These are phyloP conservation scores for Pangasius mekongensis DNA, from an alignment of 2,797 vertebrate genomes.

Conservation along the genomic window DNA sequence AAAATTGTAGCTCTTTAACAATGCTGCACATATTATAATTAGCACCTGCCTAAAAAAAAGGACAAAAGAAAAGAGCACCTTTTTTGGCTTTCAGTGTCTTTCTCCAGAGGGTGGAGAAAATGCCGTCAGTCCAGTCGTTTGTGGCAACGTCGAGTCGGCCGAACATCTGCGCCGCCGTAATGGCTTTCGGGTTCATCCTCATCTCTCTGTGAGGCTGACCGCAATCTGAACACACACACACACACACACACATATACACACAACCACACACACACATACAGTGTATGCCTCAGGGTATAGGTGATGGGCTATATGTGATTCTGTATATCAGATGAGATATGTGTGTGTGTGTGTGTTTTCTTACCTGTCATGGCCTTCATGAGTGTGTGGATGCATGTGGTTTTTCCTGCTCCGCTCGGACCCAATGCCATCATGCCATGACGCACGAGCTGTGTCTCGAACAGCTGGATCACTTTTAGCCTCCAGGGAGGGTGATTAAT, in stretches of 20 bases:
- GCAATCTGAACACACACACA: slow-evolving; percentile 77
- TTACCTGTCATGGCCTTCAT: slow-evolving; percentile 95
- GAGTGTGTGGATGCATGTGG: slow-evolving; percentile 88
- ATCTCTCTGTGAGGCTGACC: slow-evolving; percentile 92
- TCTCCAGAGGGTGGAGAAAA: slow-evolving; percentile 96
- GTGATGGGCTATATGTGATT: not conserved
- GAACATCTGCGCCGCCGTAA: slow-evolving; percentile 97
- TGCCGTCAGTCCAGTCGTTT: slow-evolving; percentile 98
- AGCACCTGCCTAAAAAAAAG: not conserved
- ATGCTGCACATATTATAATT: not conserved
- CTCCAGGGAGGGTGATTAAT: slow-evolving; percentile 94
- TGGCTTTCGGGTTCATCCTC: slow-evolving; percentile 99
- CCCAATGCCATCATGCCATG: slow-evolving; percentile 96
- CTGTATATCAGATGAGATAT: too few relatives aligned
- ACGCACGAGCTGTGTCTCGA: slow-evolving; percentile 92
- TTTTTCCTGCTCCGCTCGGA: slow-evolving; percentile 94
- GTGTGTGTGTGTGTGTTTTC: slow-evolving; percentile 7
- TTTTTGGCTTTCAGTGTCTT: slow-evolving; percentile 94
- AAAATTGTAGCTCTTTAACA: not conserved
- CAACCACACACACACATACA: slow-evolving; percentile 19
- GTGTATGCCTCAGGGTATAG: not conserved
- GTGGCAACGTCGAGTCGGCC: slow-evolving; percentile 93
- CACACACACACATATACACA: slow-evolving; percentile 24
- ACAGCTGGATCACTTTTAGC: slow-evolving; percentile 94
- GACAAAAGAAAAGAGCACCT: slow-evolving; percentile 66